Percentiles rank a stretch among this genome's conserved stretches.
These are phyloP conservation scores for Pardalotus punctatus DNA, from an alignment of 2,113 vertebrate genomes.

Conservation along the genomic window DNA sequence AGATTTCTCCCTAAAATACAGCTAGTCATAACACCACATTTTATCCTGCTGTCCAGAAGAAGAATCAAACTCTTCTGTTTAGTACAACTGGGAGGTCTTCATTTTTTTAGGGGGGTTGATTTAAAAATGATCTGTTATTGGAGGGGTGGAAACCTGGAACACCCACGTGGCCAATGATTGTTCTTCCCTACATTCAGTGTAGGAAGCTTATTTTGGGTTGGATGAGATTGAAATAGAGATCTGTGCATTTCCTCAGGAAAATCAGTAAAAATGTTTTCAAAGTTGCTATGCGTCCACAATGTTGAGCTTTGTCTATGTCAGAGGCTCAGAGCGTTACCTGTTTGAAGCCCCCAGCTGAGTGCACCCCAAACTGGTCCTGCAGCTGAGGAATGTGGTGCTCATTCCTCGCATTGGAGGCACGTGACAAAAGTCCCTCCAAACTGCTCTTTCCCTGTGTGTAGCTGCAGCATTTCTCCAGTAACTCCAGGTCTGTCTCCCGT, in stretches of 20 bases:
- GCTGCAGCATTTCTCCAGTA: background rate
- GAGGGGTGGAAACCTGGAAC: background rate
- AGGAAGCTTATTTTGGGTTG: background rate
- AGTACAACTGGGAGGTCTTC: background rate
- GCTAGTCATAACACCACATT: background rate
- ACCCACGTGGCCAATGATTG: background rate
- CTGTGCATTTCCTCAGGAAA: background rate
- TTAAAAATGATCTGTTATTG: background rate
- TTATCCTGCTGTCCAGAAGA: background rate
- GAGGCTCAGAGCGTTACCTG: background rate
- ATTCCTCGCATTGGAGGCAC: fast-evolving
- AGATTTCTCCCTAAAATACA: background rate
- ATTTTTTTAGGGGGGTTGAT: background rate
- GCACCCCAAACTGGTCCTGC: background rate
- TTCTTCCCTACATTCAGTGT: background rate
- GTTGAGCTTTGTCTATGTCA: background rate
- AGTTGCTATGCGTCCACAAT: fast-evolving
- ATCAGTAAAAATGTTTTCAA: background rate
- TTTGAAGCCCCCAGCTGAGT: background rate
- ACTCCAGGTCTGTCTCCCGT: background rate
- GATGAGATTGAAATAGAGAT: background rate
- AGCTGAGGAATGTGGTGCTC: background rate
- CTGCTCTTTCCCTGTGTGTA: fast-evolving
- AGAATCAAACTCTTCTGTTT: background rate
- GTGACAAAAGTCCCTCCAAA: background rate